Evolutionary conservation across 2,113 vertebrate species (phyloP).

Genomic region (Taxidea taxus): DNA sequence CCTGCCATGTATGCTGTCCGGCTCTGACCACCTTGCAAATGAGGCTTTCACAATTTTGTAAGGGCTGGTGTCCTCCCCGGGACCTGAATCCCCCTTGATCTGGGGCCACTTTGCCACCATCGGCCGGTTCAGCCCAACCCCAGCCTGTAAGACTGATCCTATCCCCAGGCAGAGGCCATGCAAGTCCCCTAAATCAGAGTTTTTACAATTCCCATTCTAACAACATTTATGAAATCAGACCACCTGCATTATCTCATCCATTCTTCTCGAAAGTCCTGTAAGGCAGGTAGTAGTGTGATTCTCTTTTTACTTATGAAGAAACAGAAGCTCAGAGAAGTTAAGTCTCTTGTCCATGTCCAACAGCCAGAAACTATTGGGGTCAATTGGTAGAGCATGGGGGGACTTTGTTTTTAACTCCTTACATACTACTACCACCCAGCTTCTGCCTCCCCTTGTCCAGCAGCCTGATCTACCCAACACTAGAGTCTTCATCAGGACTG

Average conservation of each 20-base stretch:
- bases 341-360: background rate
- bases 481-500: background rate
- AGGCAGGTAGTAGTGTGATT: background rate
- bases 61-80: background rate
- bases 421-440: accelerated
- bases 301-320: background rate
- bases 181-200: background rate
- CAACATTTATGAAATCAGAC: background rate
- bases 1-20: background rate
- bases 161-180: background rate
- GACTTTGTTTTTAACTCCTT: background rate
- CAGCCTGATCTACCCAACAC: background rate
- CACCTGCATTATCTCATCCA: background rate
- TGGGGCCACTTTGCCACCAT: background rate
- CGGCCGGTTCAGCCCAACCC: too few relatives aligned
- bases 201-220: background rate
- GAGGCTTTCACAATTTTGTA: background rate
- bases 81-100: background rate
- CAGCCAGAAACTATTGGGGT: background rate
- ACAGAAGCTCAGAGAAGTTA: background rate
- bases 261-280: background rate
- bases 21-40: background rate
- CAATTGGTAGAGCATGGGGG: accelerated
- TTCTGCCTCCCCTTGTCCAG: background rate
- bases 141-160: background rate